Evolutionary conservation across 2,888 invertebrate species (phyloP), one percentile per base, ranked within the genome.

Genomic region (Matsumyia berberina): DNA sequence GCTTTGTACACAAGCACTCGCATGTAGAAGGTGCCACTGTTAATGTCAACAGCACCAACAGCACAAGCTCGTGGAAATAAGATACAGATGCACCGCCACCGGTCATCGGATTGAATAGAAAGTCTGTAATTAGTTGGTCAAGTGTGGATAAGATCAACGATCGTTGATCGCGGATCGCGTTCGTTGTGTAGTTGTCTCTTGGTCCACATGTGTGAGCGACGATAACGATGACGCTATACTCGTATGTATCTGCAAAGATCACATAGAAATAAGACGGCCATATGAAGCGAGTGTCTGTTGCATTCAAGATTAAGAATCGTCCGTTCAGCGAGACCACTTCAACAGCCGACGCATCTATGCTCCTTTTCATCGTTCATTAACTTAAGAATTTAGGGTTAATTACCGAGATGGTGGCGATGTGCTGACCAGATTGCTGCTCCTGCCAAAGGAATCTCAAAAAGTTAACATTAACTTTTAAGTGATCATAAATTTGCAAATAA

Each of bases 111-210:
- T 83, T 79, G 83, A 83, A 83, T 83, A 83, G 83, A 83, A 83
- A 83, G 83, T 83, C 83, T 83, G 79, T 83, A 83, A 83, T 83
- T 79, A 83, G 83, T 83, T 83, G 79, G 83, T 79, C 83, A 83
- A 83, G 83, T 83, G 83, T 73, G 83, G 83, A 83, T 83, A 83
- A 83, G 83, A 83, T 83, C 83, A 83, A 83, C 62, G 83, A 83
- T 83, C 83, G 79, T 53, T 35, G 73, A 82, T 82, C 78, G 64
- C 62, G 29, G 69, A 81, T 77, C 70, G 67, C 76, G 60, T 64
- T 79, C 72, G 72, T 44, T 53, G 53, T 58, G 57, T 33, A 17
- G 70, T 42, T 12, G 19, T 53, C 24, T 44, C 51, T 39, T 29
- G 29, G 66, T 72, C 69, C 53, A 62, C 72, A 72, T 78, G 33